Base-by-base conservation (phyloP, 2,888 invertebrate species). In the Leistus spinibarbis region DNA sequence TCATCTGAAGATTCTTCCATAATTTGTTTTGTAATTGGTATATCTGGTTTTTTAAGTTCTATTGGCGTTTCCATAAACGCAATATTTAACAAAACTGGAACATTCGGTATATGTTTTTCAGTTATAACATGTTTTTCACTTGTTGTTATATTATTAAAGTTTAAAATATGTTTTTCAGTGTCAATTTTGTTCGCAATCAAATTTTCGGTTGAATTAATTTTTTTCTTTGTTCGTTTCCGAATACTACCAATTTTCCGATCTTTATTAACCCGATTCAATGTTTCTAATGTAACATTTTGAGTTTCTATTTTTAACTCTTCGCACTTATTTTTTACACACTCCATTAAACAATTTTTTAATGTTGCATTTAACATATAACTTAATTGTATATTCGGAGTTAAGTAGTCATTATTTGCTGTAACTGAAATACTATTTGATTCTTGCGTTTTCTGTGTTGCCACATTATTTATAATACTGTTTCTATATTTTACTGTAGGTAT, bases 241-340 rank as follows among this genome's bases (percentile, higher is more conserved):
- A 69, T 27, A 75, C 63, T 75, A 10, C 64, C 75, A 20, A 69
- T 75, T 75, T 75, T 75, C n/a, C 66, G 66, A 17, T 54, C 23
- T 68, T 68, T 19, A 20, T 10, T 27, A 23, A 16, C n/a, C 40
- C 17, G 19, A 66, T 53, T 66, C 17, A 17, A 53, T 53, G 13
- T 56, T 53, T 66, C 17, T 17, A 66, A 16, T 10, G 19, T 20
- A 53, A 66, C 17, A 72, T 73, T 73, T 73, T 73, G 20, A 73
- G 57, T 67, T 66, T 73, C 75, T n/a, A 63, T 69, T 63, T 75
- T 75, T 17, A 75, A 64, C 54, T 63, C 40, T 63, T 75, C 75
- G 54, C 68, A 68, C 60, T 75, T 75, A 63, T 68, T 75, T 69
- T 63, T 75, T 24, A 75, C 69, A 69, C 75, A 75, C 63, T 75